Evolutionary conservation across 2,888 invertebrate species (phyloP).

Genomic region (Sarcophaga caerulescens): DNA sequence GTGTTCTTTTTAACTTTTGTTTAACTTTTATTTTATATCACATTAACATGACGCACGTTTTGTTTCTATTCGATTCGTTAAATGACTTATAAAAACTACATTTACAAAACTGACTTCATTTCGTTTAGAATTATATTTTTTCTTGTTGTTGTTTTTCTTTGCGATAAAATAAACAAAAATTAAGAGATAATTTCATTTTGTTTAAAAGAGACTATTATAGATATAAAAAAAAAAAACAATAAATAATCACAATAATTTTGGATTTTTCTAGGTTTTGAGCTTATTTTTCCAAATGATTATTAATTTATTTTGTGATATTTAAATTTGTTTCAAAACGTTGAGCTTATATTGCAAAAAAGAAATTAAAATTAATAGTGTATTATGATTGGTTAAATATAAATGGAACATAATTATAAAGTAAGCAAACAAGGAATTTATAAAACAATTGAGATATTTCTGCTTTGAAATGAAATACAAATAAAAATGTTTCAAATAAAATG

Average conservation of each 20-base stretch:
- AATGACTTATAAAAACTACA: conserved; percentile 44
- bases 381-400: neutral
- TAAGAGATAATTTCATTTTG: neutral
- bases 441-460: too few relatives aligned
- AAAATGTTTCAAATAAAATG: too few relatives aligned
- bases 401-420: neutral
- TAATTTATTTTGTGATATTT: neutral
- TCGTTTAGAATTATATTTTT: conserved; percentile 13
- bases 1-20: neutral
- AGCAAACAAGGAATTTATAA: neutral
- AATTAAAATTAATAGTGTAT: neutral
- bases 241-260: conserved; percentile 26
- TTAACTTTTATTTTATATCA: conserved; percentile 51
- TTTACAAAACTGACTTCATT: conserved; percentile 28
- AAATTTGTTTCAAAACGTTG: neutral
- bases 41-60: conserved; percentile 49
- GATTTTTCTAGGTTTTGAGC: conserved; percentile 36
- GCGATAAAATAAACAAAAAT: neutral
- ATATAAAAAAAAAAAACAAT: too few relatives aligned
- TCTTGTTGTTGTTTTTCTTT: neutral
- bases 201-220: too few relatives aligned
- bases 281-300: conserved; percentile 7
- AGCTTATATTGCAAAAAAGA: neutral
- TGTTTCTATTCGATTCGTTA: conserved; percentile 14
- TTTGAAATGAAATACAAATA: too few relatives aligned